These are phyloP conservation scores for Brachionus plicatilis DNA, from an alignment of 1,140 invertebrate species.

Conservation along the genomic window DNA sequence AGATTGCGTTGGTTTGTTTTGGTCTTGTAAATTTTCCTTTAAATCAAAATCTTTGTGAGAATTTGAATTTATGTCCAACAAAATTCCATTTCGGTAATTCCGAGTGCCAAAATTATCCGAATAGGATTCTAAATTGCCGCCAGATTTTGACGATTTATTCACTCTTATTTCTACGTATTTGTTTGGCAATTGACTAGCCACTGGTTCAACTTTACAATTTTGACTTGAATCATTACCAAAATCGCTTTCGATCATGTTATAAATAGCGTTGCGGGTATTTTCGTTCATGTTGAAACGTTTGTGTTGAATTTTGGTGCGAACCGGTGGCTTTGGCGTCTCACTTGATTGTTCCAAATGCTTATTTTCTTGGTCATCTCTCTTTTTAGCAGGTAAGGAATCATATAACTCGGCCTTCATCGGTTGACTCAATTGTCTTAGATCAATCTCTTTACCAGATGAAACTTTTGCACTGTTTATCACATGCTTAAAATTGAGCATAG, in stretches of 20 bases:
- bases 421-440: constrained; percentile 4
- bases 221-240: not conserved
- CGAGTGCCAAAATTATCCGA: not conserved
- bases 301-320: not conserved
- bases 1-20: not conserved
- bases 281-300: not conserved
- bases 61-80: not conserved
- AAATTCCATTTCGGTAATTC: constrained; percentile 10
- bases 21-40: not conserved
- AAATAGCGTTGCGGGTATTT: not conserved
- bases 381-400: not conserved
- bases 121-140: not conserved
- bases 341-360: not conserved
- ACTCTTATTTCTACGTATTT: constrained; percentile 22
- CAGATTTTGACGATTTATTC: not conserved
- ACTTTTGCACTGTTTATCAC: not conserved
- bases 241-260: constrained; percentile 23
- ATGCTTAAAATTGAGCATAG: not conserved
- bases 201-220: not conserved
- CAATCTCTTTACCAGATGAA: not conserved
- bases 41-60: not conserved
- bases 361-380: constrained; percentile 13
- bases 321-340: not conserved
- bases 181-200: not conserved
- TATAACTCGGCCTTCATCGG: not conserved